These are phyloP conservation scores for Coptotermes formosanus DNA, from an alignment of 1,140 invertebrate species.

Conservation along the genomic window DNA sequence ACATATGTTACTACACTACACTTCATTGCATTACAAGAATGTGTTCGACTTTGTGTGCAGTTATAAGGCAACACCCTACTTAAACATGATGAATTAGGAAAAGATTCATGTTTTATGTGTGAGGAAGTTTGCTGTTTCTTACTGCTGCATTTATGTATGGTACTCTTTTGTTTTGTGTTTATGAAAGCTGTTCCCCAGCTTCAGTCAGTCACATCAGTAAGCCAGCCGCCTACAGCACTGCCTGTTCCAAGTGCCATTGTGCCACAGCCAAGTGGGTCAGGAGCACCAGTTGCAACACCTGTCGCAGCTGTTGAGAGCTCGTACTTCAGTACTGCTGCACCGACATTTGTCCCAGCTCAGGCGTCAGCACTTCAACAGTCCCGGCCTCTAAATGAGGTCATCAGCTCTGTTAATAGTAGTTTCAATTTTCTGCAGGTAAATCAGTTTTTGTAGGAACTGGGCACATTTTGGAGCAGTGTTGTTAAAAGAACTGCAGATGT, in stretches of 20 bases:
- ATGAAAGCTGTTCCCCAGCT: not conserved
- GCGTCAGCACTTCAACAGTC: conserved; percentile 20
- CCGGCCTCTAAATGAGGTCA: conserved; percentile 29
- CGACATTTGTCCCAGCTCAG: conserved; percentile 29
- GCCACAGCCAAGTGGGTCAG: not conserved
- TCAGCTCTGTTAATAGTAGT: conserved; percentile 22
- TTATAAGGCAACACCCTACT: too few relatives aligned
- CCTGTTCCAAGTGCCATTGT: not conserved
- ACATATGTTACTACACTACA: too few relatives aligned
- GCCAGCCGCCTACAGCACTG: not conserved
- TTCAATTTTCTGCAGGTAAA: conserved; percentile 31
- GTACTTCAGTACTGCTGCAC: conserved; percentile 29
- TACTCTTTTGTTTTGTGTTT: not conserved
- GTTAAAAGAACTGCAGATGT: too few relatives aligned
- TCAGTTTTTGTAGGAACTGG: not conserved
- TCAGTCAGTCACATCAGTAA: not conserved
- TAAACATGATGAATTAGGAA: too few relatives aligned
- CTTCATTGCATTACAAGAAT: too few relatives aligned
- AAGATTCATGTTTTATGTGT: too few relatives aligned
- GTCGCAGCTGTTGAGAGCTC: conserved; percentile 30
- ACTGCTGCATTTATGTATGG: too few relatives aligned
- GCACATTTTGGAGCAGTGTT: too few relatives aligned
- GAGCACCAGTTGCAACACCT: conserved; percentile 22
- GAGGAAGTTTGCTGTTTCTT: too few relatives aligned
- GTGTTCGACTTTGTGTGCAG: too few relatives aligned